Evolutionary conservation across 2,113 vertebrate genomes (phyloP).

Genomic region (Grammomys dolichurus): DNA sequence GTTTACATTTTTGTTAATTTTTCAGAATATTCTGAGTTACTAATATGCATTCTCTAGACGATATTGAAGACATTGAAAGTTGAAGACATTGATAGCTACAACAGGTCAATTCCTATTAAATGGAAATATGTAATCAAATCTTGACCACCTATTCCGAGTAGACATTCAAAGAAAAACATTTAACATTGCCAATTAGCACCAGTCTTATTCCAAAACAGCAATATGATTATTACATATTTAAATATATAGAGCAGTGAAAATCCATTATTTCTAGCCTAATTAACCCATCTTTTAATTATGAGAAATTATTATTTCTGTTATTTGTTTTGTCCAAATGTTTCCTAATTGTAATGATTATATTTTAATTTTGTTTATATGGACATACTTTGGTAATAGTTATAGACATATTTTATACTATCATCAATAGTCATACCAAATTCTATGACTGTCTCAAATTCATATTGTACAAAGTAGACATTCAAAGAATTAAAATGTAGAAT

Average conservation of each 20-base stretch:
- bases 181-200: neutral
- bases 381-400: neutral
- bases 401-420: neutral
- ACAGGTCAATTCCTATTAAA: neutral
- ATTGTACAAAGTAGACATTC: neutral
- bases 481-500: constrained; percentile 31
- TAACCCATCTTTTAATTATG: neutral
- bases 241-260: neutral
- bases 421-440: neutral
- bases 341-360: neutral
- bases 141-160: neutral
- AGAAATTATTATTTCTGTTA: constrained; percentile 14
- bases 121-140: constrained; percentile 36
- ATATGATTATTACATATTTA: neutral
- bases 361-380: neutral
- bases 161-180: neutral
- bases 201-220: neutral
- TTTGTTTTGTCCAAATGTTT: constrained; percentile 30
- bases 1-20: constrained; percentile 55
- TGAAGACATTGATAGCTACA: neutral
- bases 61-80: neutral
- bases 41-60: neutral
- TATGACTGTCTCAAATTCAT: neutral
- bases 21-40: constrained; percentile 33
- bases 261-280: neutral